These are phyloP conservation scores for Ancistrus triradiatus DNA, from an alignment of 2,113 vertebrate species.

Conservation along the genomic window DNA sequence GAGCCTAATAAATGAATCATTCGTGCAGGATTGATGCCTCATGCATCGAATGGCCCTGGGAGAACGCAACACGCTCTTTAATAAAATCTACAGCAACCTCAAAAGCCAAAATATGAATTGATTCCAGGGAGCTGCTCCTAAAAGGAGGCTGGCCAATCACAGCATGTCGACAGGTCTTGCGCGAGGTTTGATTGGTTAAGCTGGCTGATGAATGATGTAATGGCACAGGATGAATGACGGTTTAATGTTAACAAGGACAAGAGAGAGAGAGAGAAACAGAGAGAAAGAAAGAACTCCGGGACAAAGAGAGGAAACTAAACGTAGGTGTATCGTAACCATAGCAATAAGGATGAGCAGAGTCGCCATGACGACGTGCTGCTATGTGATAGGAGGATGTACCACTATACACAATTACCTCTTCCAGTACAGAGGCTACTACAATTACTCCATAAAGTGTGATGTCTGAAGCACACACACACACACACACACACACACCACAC, in stretches of 20 bases:
- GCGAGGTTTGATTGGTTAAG: not conserved
- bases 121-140: not conserved
- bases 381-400: not conserved
- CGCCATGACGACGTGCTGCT: conserved; percentile 13
- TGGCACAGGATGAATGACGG: not conserved
- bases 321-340: conserved; percentile 19
- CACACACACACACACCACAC: not conserved
- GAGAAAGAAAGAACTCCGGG: not conserved
- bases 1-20: no score
- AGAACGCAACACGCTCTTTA: no score
- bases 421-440: no score
- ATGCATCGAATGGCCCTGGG: no score
- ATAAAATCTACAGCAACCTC: not conserved
- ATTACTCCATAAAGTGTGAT: no score
- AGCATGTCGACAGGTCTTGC: not conserved
- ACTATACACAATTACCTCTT: no score
- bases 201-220: not conserved
- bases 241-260: not conserved
- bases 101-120: not conserved
- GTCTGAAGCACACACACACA: not conserved
- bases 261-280: not conserved
- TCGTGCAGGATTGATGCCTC: no score
- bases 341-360: not conserved
- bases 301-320: not conserved
- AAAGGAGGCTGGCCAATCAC: not conserved